Evolutionary conservation across 2,797 vertebrate species (phyloP).

Genomic region (Nyctibius grandis): DNA sequence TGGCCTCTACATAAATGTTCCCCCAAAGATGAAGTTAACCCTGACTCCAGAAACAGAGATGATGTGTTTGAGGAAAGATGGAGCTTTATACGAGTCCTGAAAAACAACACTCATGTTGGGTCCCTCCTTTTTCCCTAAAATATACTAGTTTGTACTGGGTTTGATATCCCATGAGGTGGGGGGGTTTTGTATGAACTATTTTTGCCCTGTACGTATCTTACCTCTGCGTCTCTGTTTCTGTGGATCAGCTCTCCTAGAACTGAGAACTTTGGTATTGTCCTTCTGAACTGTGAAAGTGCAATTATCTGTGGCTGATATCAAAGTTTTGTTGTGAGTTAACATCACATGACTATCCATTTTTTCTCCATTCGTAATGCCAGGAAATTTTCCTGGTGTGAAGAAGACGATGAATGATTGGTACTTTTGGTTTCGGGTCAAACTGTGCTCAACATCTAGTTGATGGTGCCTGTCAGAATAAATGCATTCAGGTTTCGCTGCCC

Average conservation of each 20-base stretch:
- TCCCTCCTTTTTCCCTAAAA: background rate
- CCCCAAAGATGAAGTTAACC: background rate
- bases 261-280: background rate
- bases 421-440: background rate
- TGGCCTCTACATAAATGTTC: background rate
- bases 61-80: background rate
- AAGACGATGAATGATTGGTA: rapidly evolving
- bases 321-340: background rate
- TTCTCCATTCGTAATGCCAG: rapidly evolving
- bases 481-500: background rate
- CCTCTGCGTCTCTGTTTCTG: background rate
- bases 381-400: background rate
- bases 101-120: background rate
- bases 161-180: rapidly evolving
- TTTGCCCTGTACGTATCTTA: background rate
- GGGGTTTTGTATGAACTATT: background rate
- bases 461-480: background rate
- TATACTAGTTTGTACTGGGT: background rate
- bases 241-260: background rate
- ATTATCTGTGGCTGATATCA: background rate
- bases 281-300: background rate
- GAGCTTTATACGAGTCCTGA: background rate
- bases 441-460: background rate
- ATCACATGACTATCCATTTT: background rate
- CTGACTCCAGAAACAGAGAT: background rate